A percentile compares a stretch with the other conserved stretches of the same genome.
These are phyloP conservation scores for Autographa gamma DNA, from an alignment of 2,888 invertebrate species.

Conservation along the genomic window DNA sequence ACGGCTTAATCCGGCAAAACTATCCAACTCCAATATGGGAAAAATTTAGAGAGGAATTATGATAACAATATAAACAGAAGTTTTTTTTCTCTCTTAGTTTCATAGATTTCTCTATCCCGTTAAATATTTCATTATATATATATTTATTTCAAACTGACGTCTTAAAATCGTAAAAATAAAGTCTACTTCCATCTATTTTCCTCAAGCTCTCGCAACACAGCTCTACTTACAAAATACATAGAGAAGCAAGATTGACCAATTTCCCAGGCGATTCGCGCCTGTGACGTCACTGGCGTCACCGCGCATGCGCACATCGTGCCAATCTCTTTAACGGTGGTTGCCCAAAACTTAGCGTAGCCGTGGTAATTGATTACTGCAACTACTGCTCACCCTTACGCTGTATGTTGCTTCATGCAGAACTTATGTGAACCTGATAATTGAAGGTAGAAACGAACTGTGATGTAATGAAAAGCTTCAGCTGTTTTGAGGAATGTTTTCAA, in stretches of 20 bases:
- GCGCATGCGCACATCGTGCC: slow-evolving; percentile 51
- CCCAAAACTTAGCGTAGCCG: slow-evolving; percentile 63
- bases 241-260: slow-evolving; percentile 27
- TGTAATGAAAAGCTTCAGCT: not conserved
- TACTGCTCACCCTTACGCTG: slow-evolving; percentile 38
- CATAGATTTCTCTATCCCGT: no score
- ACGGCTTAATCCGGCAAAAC: no score
- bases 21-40: no score
- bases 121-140: no score
- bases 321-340: slow-evolving; percentile 68
- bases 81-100: no score
- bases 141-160: no score
- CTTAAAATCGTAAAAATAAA: no score
- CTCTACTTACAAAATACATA: slow-evolving; percentile 3
- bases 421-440: slow-evolving; percentile 1
- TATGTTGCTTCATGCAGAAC: slow-evolving; percentile 37
- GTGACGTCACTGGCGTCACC: slow-evolving; percentile 25
- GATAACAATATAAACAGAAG: no score
- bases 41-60: no score
- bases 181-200: not conserved
- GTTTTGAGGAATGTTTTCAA: not conserved
- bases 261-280: slow-evolving; percentile 32
- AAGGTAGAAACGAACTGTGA: not conserved
- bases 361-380: slow-evolving; percentile 63
- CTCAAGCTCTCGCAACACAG: not conserved